phyloP scores from a whole-genome alignment of 1,140 invertebrate species.

The Tigriopus japonicus region DNA sequence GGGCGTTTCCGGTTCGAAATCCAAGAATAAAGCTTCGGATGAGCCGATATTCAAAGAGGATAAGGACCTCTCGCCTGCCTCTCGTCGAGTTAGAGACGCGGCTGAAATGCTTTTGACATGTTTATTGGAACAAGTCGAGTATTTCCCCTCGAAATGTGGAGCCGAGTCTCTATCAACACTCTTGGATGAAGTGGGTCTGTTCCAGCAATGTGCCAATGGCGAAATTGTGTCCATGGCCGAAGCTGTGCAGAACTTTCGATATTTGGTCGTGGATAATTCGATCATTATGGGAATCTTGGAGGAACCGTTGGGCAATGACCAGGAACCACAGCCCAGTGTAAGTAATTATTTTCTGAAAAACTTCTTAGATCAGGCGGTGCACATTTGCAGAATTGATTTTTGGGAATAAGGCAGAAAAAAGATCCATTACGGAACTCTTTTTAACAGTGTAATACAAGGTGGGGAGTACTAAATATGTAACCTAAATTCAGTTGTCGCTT shows the following conservation, averaged over 20 bases:
- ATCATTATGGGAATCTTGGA: conserved; percentile 74
- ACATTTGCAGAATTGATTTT: too few species aligned
- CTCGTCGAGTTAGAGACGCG: conserved; percentile 83
- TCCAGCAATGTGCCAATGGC: conserved; percentile 49
- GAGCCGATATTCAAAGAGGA: conserved; percentile 80
- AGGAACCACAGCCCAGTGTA: conserved; percentile 37
- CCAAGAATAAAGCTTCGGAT: conserved; percentile 62
- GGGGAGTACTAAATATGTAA: too few species aligned
- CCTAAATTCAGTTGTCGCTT: too few species aligned
- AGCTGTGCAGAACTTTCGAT: conserved; percentile 49
- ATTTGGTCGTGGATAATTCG: conserved; percentile 72
- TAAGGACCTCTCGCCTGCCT: conserved; percentile 85
- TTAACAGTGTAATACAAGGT: too few species aligned
- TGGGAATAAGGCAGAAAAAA: too few species aligned
- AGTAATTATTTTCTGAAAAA: too few species aligned
- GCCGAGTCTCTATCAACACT: conserved; percentile 63
- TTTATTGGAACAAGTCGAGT: conserved; percentile 71
- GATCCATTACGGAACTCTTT: too few species aligned
- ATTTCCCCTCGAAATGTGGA: conserved; percentile 62
- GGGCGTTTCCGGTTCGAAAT: conserved; percentile 65
- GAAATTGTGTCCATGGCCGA: conserved; percentile 31
- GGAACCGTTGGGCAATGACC: conserved; percentile 52
- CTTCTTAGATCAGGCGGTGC: too few species aligned
- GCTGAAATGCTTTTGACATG: conserved; percentile 76
- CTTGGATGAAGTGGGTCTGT: conserved; percentile 63